Evolutionary conservation across 2,113 vertebrate genomes (phyloP).

Genomic region (Neolamprologus falcicula): DNA sequence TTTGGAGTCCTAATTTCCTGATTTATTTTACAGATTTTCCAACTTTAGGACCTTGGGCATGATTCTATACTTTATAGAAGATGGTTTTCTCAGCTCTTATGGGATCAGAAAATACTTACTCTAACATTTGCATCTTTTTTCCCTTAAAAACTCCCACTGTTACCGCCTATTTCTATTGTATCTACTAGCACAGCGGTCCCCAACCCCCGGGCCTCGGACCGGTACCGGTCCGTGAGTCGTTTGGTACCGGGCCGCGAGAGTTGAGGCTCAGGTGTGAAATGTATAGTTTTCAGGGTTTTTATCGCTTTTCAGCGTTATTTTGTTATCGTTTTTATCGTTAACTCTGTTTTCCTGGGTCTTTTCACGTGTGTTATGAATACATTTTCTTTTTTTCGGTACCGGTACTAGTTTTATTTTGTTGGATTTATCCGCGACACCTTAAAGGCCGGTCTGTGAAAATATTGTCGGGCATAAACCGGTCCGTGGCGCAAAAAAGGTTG

Average conservation of each 20-base stretch:
- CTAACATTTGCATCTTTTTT: rapidly evolving
- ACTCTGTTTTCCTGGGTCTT: rapidly evolving
- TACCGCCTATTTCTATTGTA: not conserved
- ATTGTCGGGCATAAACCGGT: no score
- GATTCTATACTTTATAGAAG: not conserved
- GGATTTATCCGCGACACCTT: no score
- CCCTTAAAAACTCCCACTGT: rapidly evolving
- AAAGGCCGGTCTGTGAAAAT: rapidly evolving
- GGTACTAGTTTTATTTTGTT: no score
- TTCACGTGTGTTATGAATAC: no score
- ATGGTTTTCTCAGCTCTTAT: rapidly evolving
- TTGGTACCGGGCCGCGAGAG: no score
- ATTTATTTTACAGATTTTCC: not conserved
- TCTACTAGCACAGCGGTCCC: rapidly evolving
- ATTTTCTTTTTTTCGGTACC: rapidly evolving
- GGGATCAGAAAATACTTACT: not conserved
- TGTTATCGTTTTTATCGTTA: rapidly evolving
- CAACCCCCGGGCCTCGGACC: no score
- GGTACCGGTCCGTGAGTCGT: rapidly evolving
- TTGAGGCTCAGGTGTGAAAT: no score
- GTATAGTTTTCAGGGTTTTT: rapidly evolving
- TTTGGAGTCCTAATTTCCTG: not conserved
- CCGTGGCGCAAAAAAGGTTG: rapidly evolving
- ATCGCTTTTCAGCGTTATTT: no score
- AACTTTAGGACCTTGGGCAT: not conserved